phyloP scores from a whole-genome alignment of 2,113 vertebrate genomes.

The Oceanodroma tethys region DNA sequence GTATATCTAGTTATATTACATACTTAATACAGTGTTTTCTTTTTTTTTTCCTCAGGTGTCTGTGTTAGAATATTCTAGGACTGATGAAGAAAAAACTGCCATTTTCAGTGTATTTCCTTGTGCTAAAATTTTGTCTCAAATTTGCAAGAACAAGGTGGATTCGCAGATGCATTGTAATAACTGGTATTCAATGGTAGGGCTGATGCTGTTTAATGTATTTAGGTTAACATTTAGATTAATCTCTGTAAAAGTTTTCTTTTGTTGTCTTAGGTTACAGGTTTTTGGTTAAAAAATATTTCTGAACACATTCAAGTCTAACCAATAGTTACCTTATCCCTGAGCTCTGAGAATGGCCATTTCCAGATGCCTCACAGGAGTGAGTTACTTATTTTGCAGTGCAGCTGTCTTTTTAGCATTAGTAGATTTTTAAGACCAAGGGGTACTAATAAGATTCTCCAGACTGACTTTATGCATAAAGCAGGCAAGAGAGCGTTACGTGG shows the following conservation, averaged over 20 bases:
- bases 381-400: not conserved
- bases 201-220: not conserved
- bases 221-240: not conserved
- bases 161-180: constrained; percentile 57
- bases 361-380: not conserved
- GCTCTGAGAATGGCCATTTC: not conserved
- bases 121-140: constrained; percentile 78
- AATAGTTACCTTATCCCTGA: not conserved
- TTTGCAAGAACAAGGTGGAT: constrained; percentile 70
- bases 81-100: constrained; percentile 67
- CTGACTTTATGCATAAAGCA: not conserved
- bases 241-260: not conserved
- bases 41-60: constrained; percentile 58
- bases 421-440: not conserved
- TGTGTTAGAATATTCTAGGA: constrained; percentile 75
- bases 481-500: not conserved
- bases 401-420: not conserved
- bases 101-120: constrained; percentile 80
- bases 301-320: not conserved
- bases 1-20: not conserved
- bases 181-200: constrained; percentile 77
- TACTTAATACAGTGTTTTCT: not conserved
- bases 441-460: not conserved
- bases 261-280: not conserved
- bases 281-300: not conserved